Percentiles rank a stretch among this genome's conserved stretches.
Evolutionary conservation across 1,140 invertebrate genomes (phyloP).

Genomic region (Gryon sp.): DNA sequence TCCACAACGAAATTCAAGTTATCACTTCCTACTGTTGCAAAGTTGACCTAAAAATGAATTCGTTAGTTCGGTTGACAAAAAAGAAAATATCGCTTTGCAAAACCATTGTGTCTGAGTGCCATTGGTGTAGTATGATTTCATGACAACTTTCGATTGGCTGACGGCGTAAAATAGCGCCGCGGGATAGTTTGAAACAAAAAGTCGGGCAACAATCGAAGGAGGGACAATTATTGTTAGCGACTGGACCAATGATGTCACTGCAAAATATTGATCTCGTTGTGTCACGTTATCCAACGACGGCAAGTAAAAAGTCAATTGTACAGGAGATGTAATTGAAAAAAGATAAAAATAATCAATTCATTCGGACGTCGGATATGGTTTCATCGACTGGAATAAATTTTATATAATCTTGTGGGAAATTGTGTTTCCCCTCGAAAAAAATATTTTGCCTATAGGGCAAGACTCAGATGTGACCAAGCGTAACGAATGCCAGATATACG

Average conservation of each 20-base stretch:
- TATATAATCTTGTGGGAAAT: constrained; percentile 49
- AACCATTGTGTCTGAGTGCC: constrained; percentile 46
- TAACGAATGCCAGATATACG: constrained; percentile 45
- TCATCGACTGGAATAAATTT: constrained; percentile 58
- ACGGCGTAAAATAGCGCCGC: constrained; percentile 63
- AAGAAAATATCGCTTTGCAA: constrained; percentile 29
- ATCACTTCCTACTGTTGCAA: constrained; percentile 67
- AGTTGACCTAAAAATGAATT: constrained; percentile 51
- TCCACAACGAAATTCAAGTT: constrained; percentile 60
- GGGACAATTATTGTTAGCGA: constrained; percentile 65
- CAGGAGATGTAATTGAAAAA: background rate
- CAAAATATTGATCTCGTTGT: constrained; percentile 30
- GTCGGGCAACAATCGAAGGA: constrained; percentile 62
- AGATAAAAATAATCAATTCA: constrained; percentile 21
- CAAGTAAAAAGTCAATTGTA: no score
- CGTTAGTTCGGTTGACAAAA: constrained; percentile 16
- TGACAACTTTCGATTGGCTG: constrained; percentile 64
- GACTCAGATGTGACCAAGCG: constrained; percentile 52
- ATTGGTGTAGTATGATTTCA: constrained; percentile 40
- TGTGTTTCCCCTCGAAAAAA: constrained; percentile 27
- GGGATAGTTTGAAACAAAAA: constrained; percentile 66
- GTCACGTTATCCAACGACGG: no score
- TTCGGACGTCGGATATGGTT: constrained; percentile 22
- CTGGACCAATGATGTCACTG: constrained; percentile 67
- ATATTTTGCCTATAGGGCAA: constrained; percentile 39